Evolutionary conservation across 2,888 invertebrate species (phyloP).

Genomic region (Euspilapteryx auroguttella): DNA sequence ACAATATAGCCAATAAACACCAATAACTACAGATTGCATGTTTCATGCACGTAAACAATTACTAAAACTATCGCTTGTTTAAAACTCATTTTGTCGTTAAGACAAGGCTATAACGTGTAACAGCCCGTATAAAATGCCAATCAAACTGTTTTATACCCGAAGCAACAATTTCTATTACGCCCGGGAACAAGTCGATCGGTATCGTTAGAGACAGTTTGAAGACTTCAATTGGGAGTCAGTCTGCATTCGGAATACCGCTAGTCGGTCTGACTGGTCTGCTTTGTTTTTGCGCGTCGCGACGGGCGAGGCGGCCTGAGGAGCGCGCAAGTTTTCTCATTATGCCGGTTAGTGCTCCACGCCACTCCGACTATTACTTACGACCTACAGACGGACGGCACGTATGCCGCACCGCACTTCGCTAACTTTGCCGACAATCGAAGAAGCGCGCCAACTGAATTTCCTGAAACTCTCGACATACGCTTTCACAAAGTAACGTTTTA

Average conservation of each 20-base stretch:
- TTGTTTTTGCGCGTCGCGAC: conserved; percentile 16
- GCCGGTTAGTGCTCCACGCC: conserved; percentile 29
- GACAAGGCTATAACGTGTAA: not conserved
- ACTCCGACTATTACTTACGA: conserved; percentile 28
- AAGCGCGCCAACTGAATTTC: conserved; percentile 1
- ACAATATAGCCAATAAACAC: too few relatives aligned
- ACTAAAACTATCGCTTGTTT: too few relatives aligned
- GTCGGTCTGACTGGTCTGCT: conserved; percentile 18
- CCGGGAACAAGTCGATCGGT: conserved; percentile 12
- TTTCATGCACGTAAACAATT: too few relatives aligned
- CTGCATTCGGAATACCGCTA: conserved; percentile 20
- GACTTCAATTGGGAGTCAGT: conserved; percentile 12
- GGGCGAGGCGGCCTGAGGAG: conserved; percentile 12
- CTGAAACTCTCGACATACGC: too few relatives aligned
- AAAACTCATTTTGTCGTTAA: not conserved
- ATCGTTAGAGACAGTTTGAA: too few relatives aligned
- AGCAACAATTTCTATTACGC: conserved; percentile 2
- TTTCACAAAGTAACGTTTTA: too few relatives aligned
- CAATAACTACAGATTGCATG: too few relatives aligned
- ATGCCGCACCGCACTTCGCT: conserved; percentile 5
- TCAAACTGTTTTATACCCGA: not conserved
- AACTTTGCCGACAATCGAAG: conserved; percentile 1
- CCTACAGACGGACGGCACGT: conserved; percentile 23
- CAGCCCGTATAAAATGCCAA: not conserved
- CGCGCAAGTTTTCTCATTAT: conserved; percentile 54